Base-by-base conservation (phyloP, 1,140 invertebrate genomes). In the Ectropis grisescens region DNA sequence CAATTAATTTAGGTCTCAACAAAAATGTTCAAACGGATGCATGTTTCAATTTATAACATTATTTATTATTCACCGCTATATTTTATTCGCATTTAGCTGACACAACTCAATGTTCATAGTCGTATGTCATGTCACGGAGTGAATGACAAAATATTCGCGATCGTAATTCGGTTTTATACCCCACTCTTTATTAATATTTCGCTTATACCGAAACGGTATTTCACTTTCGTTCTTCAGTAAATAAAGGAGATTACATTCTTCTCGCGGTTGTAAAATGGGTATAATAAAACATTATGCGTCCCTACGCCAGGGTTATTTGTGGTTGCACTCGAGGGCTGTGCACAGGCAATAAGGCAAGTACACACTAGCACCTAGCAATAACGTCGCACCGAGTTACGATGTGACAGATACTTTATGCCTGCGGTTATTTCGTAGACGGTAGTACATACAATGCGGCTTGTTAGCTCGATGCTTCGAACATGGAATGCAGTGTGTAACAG, bases 221-320 rank as follows among this genome's bases (percentile, higher is more conserved):
- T n/a, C n/a, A n/a, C n/a, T n/a, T n/a, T 27, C 38, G 33, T 47
- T 50, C 47, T 49, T 45, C 39, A 53, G 49, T 59, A 58, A 62
- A 52, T 52, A 58, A 58, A 48, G 41, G 48, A 61, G 55, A 71
- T 71, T 66, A 62, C 49, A 58, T 62, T 66, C n/a, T n/a, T n/a
- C 50, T 53, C 41, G 49, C 35, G 58, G 62, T 61, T 66, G 52
- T 68, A 58, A 61, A 68, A 56, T 50, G 44, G 47, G 44, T 53
- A 54, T 71, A 65, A 66, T 68, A 68, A 66, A 70, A 64, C 55
- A 66, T 65, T 59, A 70, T 53, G 56, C 51, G 61, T 60, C 56
- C 53, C 45, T 56, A 33, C 41, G 32, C 39, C 37, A 29, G 33
- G 24, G 23, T 58, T 65, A 61, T 65, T 67, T 59, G 60, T 54